These are phyloP conservation scores for Chironomus tepperi DNA, from an alignment of 1,140 invertebrate genomes.

Conservation along the genomic window DNA sequence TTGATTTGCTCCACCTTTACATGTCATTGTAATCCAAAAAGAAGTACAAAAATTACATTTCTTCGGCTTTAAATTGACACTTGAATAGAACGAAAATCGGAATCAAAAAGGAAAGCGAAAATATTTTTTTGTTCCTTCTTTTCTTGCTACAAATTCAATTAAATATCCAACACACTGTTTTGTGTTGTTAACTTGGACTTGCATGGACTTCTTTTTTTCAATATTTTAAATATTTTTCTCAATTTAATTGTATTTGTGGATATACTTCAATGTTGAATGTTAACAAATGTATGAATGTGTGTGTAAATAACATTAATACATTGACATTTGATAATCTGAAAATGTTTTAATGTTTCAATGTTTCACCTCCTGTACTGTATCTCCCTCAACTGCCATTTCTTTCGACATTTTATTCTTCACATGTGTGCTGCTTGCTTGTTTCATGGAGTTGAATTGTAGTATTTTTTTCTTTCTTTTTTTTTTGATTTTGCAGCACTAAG, in stretches of 20 bases:
- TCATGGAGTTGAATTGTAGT: not conserved
- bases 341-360: not conserved
- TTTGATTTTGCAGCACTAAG: constrained; percentile 1
- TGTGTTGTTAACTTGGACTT: not conserved
- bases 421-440: constrained; percentile 4
- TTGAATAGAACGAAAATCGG: constrained; percentile 20
- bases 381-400: not conserved
- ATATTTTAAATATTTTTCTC: not conserved
- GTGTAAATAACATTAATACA: too few relatives aligned
- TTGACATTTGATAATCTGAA: not conserved
- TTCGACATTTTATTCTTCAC: constrained; percentile 2
- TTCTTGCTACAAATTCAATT: not conserved
- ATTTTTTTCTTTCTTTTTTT: not conserved
- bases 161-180: not conserved
- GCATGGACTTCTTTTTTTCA: not conserved
- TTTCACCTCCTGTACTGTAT: not conserved
- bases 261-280: not conserved
- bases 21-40: not conserved
- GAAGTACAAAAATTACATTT: not conserved
- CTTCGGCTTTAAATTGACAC: not conserved
- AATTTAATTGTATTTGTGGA: not conserved
- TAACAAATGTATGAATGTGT: too few relatives aligned
- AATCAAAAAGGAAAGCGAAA: not conserved
- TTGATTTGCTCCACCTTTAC: constrained; percentile 20
- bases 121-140: not conserved